Evolutionary conservation across 2,797 vertebrate species (phyloP), one percentile per base, ranked within the genome.

Genomic region (Myotis myotis): DNA sequence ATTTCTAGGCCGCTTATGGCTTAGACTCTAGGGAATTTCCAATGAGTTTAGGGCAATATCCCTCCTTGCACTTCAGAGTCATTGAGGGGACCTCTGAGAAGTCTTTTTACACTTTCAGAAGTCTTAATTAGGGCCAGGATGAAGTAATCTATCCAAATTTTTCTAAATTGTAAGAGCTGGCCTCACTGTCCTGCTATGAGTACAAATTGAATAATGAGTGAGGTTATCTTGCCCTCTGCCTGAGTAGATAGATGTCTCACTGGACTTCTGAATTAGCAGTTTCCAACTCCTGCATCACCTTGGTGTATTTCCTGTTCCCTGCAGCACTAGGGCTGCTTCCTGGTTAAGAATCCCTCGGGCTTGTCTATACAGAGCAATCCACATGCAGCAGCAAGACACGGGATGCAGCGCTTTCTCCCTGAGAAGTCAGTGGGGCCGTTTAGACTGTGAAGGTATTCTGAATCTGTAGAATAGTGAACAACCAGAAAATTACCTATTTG

Each of bases 301-400:
- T 10, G 15, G 53, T 17, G 2, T 79, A 33, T 82, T 79, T 93
- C 28, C 47, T 75, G 8, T 41, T 51, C 25, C 60, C 6, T 10
- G 7, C 30, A 90, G 38, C 57, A 41, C 15, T 7, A n/a, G 76
- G 62, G 41, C 60, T 36, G 23, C 66, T 71, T 66, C n/a, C 13
- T 22, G 44, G 71, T 1, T 44, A 33, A 82, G 55, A 15, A 17
- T 51, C 20, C 55, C 68, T 75, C 51, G 13, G 72, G 78, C 62
- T 94, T 92, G 87, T 95, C 83, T 95, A 30, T 53, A 75, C 68
- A 66, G 25, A 91, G 49, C 36, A 19, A 66, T 23, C 44, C 38
- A 23, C 1, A 9, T n/a, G 13, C 62, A 44, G 33, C 25, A 47
- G 49, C 49, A 47, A 78, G 75, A 13, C 25, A 7, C 10, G 13